Percentiles rank a stretch among this genome's conserved stretches.
These are phyloP conservation scores for Harpagifer antarcticus DNA, from an alignment of 2,797 vertebrate species.

Conservation along the genomic window DNA sequence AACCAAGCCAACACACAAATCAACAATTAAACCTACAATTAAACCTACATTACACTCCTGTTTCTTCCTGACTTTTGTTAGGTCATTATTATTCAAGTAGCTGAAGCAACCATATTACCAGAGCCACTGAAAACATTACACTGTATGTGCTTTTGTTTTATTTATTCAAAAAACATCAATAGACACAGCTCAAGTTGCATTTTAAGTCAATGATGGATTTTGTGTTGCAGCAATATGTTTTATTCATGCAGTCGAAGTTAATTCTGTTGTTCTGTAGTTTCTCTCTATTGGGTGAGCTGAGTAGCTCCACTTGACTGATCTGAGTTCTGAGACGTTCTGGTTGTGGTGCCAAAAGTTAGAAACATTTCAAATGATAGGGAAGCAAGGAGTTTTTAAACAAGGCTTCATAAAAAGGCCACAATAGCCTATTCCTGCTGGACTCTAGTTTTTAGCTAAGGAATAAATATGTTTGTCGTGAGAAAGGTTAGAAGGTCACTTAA, in stretches of 20 bases:
- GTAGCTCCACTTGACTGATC: neutral
- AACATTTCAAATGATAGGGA: neutral
- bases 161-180: constrained; percentile 26
- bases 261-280: constrained; percentile 25
- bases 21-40: neutral
- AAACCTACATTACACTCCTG: neutral
- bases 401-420: neutral
- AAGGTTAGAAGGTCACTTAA: too few species aligned
- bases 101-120: neutral
- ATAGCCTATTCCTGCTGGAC: too few species aligned
- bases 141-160: constrained; percentile 27
- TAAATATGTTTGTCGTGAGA: too few species aligned
- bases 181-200: constrained; percentile 6
- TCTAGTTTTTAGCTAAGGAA: too few species aligned
- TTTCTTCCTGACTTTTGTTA: neutral
- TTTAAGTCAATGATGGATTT: constrained; percentile 37
- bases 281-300: neutral
- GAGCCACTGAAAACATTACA: neutral
- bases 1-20: neutral
- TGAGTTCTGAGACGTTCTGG: neutral
- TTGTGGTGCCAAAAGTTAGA: too few species aligned
- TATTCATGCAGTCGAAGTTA: constrained; percentile 45
- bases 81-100: constrained; percentile 35
- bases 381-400: neutral
- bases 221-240: constrained; percentile 48